Conservation (phyloP, 2,888 invertebrate species). For the Cenopis cana region DNA sequence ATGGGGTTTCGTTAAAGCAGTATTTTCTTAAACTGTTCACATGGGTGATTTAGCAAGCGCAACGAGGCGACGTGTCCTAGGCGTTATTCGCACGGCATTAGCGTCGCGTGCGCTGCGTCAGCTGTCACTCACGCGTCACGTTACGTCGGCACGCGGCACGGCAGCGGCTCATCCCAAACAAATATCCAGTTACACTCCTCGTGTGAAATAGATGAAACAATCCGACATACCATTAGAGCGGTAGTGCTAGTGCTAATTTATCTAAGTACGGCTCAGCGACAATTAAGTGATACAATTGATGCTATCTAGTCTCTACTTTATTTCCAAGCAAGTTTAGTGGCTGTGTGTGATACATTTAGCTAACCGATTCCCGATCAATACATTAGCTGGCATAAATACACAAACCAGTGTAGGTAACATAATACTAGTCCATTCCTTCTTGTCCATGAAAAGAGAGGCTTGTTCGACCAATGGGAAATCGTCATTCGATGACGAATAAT, state of each 20-base stretch:
- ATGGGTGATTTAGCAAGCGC: not conserved
- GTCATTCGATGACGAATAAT: no score
- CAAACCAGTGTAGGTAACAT: no score
- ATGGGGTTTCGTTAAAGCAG: not conserved
- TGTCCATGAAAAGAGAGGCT: no score
- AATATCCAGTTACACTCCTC: constrained; percentile 64
- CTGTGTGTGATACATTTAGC: not conserved
- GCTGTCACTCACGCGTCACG: constrained; percentile 73
- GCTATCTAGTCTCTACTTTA: no score
- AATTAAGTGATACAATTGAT: not conserved
- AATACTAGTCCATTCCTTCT: no score
- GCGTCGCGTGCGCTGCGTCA: constrained; percentile 69
- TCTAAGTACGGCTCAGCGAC: not conserved
- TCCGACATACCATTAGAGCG: constrained; percentile 32
- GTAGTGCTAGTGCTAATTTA: not conserved
- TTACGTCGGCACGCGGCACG: constrained; percentile 73
- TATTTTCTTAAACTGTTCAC: constrained; percentile 7
- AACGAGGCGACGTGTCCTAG: constrained; percentile 23
- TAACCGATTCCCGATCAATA: no score
- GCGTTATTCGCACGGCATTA: constrained; percentile 45
- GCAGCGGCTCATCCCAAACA: constrained; percentile 67
- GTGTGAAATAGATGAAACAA: constrained; percentile 56
- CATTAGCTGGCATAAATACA: no score
- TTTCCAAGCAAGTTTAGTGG: not conserved
- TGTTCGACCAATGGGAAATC: no score